phyloP scores from a whole-genome alignment of 53 echinoderm and acorn worm species.

The Echinarachnius parma region DNA sequence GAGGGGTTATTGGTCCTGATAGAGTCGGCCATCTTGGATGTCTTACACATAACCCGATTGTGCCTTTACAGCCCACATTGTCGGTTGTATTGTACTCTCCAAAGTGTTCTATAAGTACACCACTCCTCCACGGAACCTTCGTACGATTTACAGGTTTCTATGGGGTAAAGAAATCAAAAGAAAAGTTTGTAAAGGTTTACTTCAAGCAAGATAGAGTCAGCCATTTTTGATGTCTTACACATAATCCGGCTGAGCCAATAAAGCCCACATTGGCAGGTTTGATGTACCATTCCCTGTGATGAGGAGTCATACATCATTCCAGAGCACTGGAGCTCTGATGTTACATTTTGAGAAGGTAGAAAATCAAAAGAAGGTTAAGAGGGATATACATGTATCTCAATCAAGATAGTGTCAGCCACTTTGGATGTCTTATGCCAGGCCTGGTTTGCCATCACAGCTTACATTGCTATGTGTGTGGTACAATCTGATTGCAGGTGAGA shows the following conservation, averaged over 20 bases:
- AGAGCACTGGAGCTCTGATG: neutral
- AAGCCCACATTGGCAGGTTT: constrained; percentile 59
- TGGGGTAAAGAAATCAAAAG: too few relatives aligned
- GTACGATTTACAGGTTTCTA: too few relatives aligned
- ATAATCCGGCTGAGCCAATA: constrained; percentile 57
- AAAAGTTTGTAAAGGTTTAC: too few relatives aligned
- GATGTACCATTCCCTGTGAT: constrained; percentile 71
- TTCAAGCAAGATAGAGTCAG: constrained; percentile 1
- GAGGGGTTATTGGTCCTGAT: neutral
- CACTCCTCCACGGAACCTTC: constrained; percentile 14
- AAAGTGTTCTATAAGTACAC: constrained; percentile 69
- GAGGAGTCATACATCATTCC: constrained; percentile 54
- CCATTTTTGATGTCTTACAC: constrained; percentile 62
- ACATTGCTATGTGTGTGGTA: too few relatives aligned
- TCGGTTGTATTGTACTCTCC: constrained; percentile 68
- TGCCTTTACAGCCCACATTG: constrained; percentile 67
- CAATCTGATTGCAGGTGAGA: too few relatives aligned
- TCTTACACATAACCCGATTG: constrained; percentile 72
- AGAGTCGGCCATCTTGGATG: constrained; percentile 14
- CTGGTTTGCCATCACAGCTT: too few relatives aligned
- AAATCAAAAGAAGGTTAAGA: too few relatives aligned
- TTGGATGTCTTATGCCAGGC: constrained; percentile 64
- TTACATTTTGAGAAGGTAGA: too few relatives aligned
- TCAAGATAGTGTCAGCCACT: constrained; percentile 3
- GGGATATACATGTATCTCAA: too few relatives aligned